Evolutionary conservation across 2,888 invertebrate species (phyloP).

Genomic region (Balanococcus diminutus): DNA sequence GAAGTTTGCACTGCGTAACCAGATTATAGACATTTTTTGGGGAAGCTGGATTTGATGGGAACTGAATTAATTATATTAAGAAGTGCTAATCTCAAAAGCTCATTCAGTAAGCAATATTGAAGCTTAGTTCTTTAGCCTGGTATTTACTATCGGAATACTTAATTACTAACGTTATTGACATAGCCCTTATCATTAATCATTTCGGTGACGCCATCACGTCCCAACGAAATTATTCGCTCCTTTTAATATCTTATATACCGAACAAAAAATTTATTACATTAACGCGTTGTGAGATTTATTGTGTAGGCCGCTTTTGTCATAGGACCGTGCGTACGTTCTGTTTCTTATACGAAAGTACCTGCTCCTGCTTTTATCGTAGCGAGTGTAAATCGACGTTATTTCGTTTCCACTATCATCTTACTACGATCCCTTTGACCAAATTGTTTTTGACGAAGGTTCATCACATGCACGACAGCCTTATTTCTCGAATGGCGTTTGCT

Average conservation of each 20-base stretch:
- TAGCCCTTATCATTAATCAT: constrained; percentile 36
- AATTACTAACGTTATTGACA: constrained; percentile 47
- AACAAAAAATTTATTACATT: constrained; percentile 1
- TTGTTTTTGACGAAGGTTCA: not conserved
- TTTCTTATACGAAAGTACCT: not conserved
- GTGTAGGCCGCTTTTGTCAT: not conserved
- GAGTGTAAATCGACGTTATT: not conserved
- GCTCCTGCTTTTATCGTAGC: not conserved
- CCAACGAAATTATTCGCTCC: not conserved
- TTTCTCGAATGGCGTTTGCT: not conserved
- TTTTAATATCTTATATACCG: constrained; percentile 12
- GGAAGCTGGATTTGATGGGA: not conserved
- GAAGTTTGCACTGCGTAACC: constrained; percentile 14
- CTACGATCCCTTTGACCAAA: not conserved
- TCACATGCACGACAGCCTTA: not conserved
- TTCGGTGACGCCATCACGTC: constrained; percentile 21
- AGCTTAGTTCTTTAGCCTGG: constrained; percentile 26
- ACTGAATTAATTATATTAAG: constrained; percentile 27
- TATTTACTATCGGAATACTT: constrained; percentile 43
- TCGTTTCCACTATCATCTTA: constrained; percentile 4
- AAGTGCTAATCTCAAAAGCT: constrained; percentile 19
- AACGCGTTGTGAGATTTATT: not conserved
- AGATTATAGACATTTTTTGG: constrained; percentile 7
- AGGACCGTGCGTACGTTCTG: too few relatives aligned
- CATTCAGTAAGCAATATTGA: constrained; percentile 23